Percentiles rank a stretch among this genome's conserved stretches.
Evolutionary conservation across 2,888 invertebrate species (phyloP).

Genomic region (Celastrina argiolus): DNA sequence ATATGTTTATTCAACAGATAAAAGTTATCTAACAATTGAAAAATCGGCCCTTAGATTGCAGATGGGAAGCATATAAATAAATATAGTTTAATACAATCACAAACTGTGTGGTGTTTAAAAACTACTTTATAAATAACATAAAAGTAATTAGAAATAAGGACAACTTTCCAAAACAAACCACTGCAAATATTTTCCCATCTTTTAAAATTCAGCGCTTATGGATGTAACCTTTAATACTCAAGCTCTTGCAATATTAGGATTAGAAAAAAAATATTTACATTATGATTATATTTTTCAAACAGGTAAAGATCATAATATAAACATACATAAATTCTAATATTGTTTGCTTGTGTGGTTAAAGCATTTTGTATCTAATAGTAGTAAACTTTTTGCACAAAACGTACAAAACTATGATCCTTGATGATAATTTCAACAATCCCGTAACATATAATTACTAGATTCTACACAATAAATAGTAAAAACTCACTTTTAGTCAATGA

Average conservation of each 20-base stretch:
- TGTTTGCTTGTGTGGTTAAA: background rate
- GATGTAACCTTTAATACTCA: background rate
- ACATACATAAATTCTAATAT: background rate
- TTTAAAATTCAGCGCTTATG: too few relatives aligned
- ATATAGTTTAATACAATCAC: too few relatives aligned
- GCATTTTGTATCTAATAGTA: background rate
- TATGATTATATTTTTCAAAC: background rate
- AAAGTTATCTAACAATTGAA: too few relatives aligned
- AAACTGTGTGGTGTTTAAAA: too few relatives aligned
- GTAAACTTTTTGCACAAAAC: background rate
- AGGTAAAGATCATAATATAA: background rate
- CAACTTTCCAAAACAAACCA: too few relatives aligned
- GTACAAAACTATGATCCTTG: background rate
- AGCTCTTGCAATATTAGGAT: background rate
- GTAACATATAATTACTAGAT: background rate
- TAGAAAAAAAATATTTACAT: background rate
- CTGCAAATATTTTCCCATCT: too few relatives aligned
- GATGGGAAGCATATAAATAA: too few relatives aligned
- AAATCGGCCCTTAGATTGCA: too few relatives aligned
- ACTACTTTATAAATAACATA: too few relatives aligned
- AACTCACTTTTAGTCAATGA: slow-evolving; percentile 72
- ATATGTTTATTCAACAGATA: too few relatives aligned
- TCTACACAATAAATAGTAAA: slow-evolving; percentile 25
- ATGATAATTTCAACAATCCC: background rate
- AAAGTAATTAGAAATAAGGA: too few relatives aligned